A percentile compares a stretch with the other conserved stretches of the same genome.
These are phyloP conservation scores for Copidosoma floridanum DNA, from an alignment of 1,140 invertebrate genomes.

Conservation along the genomic window DNA sequence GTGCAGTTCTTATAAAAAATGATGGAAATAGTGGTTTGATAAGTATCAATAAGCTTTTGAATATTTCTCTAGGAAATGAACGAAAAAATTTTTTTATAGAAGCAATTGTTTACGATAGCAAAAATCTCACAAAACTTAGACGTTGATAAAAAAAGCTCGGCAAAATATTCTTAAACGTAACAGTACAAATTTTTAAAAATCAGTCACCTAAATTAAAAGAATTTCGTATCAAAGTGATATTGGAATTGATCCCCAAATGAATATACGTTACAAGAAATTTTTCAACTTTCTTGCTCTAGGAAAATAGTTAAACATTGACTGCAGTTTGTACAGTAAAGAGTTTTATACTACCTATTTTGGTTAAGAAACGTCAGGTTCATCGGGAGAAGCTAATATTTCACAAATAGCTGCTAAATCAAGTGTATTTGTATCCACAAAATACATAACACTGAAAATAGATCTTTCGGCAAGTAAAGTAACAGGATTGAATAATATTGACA, in stretches of 20 bases:
- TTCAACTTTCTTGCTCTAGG: neutral
- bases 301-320: neutral
- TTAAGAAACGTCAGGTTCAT: neutral
- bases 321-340: neutral
- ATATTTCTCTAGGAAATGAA: neutral
- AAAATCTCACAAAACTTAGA: neutral
- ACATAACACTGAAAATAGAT: neutral
- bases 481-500: neutral
- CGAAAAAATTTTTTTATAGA: neutral
- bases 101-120: neutral
- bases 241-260: neutral
- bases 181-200: neutral
- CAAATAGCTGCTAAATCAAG: neutral
- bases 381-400: too few relatives aligned
- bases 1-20: neutral
- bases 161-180: neutral
- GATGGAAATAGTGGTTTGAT: neutral
- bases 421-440: neutral
- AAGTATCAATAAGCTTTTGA: neutral
- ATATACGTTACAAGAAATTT: neutral
- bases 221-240: neutral
- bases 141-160: neutral
- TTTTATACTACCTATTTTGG: neutral
- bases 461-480: neutral
- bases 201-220: neutral